Evolutionary conservation across 2,113 vertebrate genomes (phyloP).

Genomic region (Periophthalmus modestus): DNA sequence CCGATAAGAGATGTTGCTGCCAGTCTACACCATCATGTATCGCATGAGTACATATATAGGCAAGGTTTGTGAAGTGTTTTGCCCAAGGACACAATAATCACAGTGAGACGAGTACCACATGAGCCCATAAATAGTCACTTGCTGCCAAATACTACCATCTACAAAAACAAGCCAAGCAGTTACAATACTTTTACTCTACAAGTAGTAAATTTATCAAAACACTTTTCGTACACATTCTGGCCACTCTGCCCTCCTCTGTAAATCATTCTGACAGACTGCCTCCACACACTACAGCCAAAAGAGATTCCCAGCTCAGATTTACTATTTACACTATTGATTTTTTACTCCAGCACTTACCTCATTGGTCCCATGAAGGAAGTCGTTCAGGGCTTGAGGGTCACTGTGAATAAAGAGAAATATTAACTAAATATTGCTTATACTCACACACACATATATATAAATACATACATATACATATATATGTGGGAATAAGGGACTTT

Average conservation of each 20-base stretch:
- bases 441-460: too few relatives aligned
- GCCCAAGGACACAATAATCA: not conserved
- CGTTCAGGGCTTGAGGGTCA: conserved; percentile 84
- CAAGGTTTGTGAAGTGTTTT: not conserved
- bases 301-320: conserved; percentile 12
- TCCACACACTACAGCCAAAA: conserved; percentile 24
- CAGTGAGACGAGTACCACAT: not conserved
- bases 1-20: not conserved
- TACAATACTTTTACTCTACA: not conserved
- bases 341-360: conserved; percentile 67
- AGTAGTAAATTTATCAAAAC: not conserved
- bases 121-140: not conserved
- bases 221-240: not conserved
- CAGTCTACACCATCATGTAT: not conserved
- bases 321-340: conserved; percentile 32
- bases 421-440: too few relatives aligned
- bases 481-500: not conserved
- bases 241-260: not conserved
- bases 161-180: not conserved
- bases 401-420: conserved; percentile 44
- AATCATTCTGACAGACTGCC: conserved; percentile 26
- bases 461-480: too few relatives aligned
- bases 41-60: not conserved
- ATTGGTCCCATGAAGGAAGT: conserved; percentile 83
- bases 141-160: too few relatives aligned